Evolutionary conservation across 1,140 invertebrate genomes (phyloP).

Genomic region (Drosophila eugracilis): DNA sequence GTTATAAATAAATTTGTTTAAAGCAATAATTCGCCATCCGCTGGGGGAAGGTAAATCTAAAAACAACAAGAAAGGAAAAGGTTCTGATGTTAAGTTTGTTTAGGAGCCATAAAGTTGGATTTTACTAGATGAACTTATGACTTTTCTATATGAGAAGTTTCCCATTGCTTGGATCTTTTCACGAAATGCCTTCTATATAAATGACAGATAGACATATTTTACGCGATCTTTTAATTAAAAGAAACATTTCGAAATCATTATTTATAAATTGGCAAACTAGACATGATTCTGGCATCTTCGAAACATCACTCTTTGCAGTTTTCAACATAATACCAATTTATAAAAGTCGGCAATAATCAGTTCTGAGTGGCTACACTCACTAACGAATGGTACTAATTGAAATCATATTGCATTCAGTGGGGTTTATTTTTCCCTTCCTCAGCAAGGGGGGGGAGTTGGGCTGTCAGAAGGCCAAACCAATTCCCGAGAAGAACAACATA

Average conservation of each 20-base stretch:
- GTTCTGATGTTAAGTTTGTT: conserved; percentile 9
- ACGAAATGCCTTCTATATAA: neutral
- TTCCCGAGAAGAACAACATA: conserved; percentile 68
- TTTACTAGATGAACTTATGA: neutral
- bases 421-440: too few species aligned
- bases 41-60: neutral
- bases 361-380: conserved; percentile 15
- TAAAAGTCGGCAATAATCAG: conserved; percentile 9
- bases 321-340: conserved; percentile 2
- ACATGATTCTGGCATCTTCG: neutral
- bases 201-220: neutral
- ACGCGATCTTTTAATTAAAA: neutral
- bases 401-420: conserved; percentile 43
- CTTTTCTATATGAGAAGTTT: neutral
- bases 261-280: neutral
- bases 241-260: neutral
- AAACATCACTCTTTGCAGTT: neutral
- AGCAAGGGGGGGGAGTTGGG: neutral
- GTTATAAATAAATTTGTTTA: conserved; percentile 83
- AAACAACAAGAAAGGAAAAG: too few species aligned
- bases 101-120: neutral
- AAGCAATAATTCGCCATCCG: conserved; percentile 65
- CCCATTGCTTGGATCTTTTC: neutral
- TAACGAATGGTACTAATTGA: conserved; percentile 64
- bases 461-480: conserved; percentile 50